phyloP scores from a whole-genome alignment of 2,797 vertebrate species.

The Morelia viridis region DNA sequence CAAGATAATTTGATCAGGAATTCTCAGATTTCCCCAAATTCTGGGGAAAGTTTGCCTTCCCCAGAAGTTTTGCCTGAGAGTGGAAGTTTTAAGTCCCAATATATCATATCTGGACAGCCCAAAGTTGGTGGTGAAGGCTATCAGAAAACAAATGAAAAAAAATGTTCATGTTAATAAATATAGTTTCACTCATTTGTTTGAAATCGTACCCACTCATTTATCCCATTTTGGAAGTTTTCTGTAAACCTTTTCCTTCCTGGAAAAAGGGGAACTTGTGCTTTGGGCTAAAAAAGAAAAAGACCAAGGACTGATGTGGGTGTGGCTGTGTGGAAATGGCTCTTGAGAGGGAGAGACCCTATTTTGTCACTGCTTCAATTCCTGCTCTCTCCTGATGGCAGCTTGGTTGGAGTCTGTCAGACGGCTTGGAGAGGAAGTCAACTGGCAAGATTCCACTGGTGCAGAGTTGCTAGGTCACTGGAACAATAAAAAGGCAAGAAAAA shows the following conservation, averaged over 20 bases:
- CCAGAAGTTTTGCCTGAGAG: neutral
- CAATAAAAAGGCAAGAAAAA: slow-evolving; percentile 76
- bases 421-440: slow-evolving; percentile 73
- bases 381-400: slow-evolving; percentile 60
- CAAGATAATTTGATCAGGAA: neutral
- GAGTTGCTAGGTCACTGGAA: slow-evolving; percentile 77
- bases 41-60: neutral
- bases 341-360: neutral
- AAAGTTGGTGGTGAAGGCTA: neutral
- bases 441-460: slow-evolving; percentile 73
- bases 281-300: fast-evolving
- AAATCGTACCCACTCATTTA: slow-evolving; percentile 1
- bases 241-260: fast-evolving
- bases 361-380: slow-evolving; percentile 41
- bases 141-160: neutral
- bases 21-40: neutral
- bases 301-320: neutral
- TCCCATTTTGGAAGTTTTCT: neutral
- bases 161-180: neutral
- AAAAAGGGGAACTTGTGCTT: fast-evolving
- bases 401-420: slow-evolving; percentile 66
- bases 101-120: neutral
- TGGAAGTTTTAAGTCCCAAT: neutral
- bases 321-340: neutral
- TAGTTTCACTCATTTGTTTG: neutral